These are phyloP conservation scores for Pectinophora gossypiella DNA, from an alignment of 1,140 invertebrate genomes.

Conservation along the genomic window DNA sequence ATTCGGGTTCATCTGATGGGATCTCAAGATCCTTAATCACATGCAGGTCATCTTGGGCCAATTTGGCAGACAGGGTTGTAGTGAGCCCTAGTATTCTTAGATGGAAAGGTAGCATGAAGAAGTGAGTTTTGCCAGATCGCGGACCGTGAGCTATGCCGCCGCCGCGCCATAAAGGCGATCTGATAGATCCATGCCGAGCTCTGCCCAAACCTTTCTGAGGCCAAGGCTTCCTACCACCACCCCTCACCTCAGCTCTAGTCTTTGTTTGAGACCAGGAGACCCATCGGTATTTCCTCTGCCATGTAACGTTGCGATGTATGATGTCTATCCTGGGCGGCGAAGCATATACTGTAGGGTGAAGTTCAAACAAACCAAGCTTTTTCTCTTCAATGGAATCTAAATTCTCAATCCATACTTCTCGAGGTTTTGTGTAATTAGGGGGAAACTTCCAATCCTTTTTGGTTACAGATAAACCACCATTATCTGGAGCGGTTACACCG, in stretches of 20 bases:
- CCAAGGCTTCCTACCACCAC: conserved; percentile 95
- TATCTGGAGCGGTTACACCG: conserved; percentile 1
- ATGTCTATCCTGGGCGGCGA: conserved; percentile 90
- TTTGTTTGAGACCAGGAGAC: conserved; percentile 86
- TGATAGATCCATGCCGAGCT: conserved; percentile 93
- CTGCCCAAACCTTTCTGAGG: conserved; percentile 94
- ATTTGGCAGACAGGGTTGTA: conserved; percentile 90
- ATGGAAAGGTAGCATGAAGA: conserved; percentile 93
- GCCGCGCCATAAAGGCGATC: conserved; percentile 88
- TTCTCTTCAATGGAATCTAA: conserved; percentile 86
- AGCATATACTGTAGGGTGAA: conserved; percentile 94
- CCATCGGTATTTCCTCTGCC: conserved; percentile 91
- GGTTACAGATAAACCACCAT: conserved; percentile 37
- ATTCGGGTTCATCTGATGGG: conserved; percentile 88
- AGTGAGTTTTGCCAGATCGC: conserved; percentile 89
- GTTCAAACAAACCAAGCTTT: conserved; percentile 88
- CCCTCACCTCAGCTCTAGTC: conserved; percentile 88
- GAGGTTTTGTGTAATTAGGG: conserved; percentile 76
- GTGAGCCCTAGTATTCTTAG: conserved; percentile 87
- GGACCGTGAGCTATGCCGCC: conserved; percentile 94
- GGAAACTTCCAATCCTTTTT: conserved; percentile 68
- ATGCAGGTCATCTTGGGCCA: conserved; percentile 96
- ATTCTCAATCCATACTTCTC: conserved; percentile 95
- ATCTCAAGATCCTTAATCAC: conserved; percentile 92
- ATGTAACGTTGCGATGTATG: conserved; percentile 90